phyloP scores from a whole-genome alignment of 2,797 vertebrate species.

The Clarias platycephalus region DNA sequence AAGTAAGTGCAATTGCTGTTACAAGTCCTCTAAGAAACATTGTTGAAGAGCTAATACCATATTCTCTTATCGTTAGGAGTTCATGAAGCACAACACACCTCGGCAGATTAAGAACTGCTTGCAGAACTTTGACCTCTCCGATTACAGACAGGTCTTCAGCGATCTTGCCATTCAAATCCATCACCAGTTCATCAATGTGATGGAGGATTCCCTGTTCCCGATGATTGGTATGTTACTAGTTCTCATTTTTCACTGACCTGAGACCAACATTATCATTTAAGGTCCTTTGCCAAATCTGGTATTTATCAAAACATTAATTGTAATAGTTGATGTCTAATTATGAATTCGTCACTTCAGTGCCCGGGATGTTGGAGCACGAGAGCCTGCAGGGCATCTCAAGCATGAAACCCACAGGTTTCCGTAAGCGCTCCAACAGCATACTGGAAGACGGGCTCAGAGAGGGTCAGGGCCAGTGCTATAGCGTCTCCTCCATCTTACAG shows the following conservation, averaged over 20 bases:
- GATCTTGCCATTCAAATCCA: constrained; percentile 93
- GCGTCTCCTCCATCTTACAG: constrained; percentile 85
- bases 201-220: constrained; percentile 85
- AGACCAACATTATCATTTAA: neutral
- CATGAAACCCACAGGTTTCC: constrained; percentile 93
- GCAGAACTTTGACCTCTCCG: constrained; percentile 92
- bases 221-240: constrained; percentile 83
- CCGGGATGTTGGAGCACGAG: constrained; percentile 94
- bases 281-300: neutral
- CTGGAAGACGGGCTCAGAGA: constrained; percentile 70
- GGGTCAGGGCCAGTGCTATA: constrained; percentile 79
- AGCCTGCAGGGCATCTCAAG: constrained; percentile 95
- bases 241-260: neutral
- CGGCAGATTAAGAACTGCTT: constrained; percentile 91
- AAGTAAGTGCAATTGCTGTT: constrained; percentile 72
- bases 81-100: constrained; percentile 84
- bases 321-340: neutral
- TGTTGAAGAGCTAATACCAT: neutral
- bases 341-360: constrained; percentile 71
- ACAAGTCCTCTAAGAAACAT: neutral
- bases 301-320: neutral
- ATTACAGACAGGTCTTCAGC: constrained; percentile 95
- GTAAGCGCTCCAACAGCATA: constrained; percentile 89
- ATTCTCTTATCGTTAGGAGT: constrained; percentile 77
- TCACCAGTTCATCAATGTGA: constrained; percentile 84